Evolutionary conservation across 2,888 invertebrate genomes (phyloP), one percentile per base, ranked within the genome.

Genomic region (Protula sp.): DNA sequence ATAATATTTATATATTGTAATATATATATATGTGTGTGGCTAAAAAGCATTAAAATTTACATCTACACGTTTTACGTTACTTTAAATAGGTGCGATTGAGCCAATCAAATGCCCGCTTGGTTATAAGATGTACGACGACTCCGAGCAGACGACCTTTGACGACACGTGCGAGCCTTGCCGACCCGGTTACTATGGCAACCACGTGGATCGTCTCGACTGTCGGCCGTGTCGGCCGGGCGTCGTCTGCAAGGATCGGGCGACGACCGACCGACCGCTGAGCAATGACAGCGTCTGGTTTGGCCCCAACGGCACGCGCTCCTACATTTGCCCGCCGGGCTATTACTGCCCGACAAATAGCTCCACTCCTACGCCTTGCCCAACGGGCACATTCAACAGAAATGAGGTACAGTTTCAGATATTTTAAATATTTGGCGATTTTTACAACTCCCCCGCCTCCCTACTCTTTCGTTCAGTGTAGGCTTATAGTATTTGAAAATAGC

Each of bases 131-230:
- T 73, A 70, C 61, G 70, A 74, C 60, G 75, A 73, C 28, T 70
- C 76, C 9, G 65, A 63, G 2, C 70, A 74, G 55, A 56, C 64
- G 9, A 72, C 74, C 1, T 74, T 75, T 52, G 67, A 66, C 3
- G 76, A 76, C 64, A 79, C 79, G 1, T 79, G 79, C 63, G 72
- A 76, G 31, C 74, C 76, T 0, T 79, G 79, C 59, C 65, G 64
- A 24, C 73, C 75, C 1, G 79, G 79, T 26, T 70, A 67, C 29
- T 79, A 72, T 65, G 78, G 79, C 24, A 73, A 73, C 28, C 67
- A 75, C 24, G 63, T 69, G 14, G 66, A 74, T 55, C 70, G 78
- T 2, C 64, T 67, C 14, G 67, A 67, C 5, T 79, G 79, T 69
- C 52, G 61, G 14, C 67, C 72, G 3, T 79, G 79, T 64, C 66